Conservation (phyloP, 2,888 invertebrate genomes). For the Lochmaea crataegi region DNA sequence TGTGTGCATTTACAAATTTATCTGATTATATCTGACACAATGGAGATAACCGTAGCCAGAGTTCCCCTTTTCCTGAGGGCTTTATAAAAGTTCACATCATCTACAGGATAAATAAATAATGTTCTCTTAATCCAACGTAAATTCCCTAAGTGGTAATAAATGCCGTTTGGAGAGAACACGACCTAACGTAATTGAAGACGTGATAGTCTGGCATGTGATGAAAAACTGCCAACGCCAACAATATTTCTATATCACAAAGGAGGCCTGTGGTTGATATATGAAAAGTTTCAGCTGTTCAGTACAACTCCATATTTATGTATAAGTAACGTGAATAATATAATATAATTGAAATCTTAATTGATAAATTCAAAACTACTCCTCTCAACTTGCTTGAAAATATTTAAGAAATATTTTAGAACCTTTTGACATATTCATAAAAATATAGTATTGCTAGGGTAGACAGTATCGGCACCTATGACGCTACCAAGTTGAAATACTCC, state of each 20-base stretch:
- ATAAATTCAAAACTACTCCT: no score
- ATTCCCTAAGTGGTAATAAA: not conserved
- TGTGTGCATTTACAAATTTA: not conserved
- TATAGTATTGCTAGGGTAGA: no score
- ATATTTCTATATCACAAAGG: not conserved
- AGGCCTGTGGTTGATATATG: not conserved
- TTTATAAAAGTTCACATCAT: conserved; percentile 1
- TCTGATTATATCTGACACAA: not conserved
- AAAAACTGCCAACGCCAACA: not conserved
- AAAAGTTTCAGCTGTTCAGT: no score
- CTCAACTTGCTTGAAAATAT: no score
- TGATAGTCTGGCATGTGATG: not conserved
- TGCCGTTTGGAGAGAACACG: not conserved
- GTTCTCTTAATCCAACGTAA: not conserved
- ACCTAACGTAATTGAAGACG: not conserved
- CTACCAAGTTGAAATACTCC: no score
- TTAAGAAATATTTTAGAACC: no score
- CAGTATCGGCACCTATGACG: no score
- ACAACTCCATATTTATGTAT: no score
- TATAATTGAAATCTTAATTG: no score
- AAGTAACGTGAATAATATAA: no score
- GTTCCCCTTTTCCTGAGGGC: not conserved
- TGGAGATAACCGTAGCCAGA: not conserved
- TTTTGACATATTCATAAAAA: no score
- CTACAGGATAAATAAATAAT: not conserved